phyloP scores from a whole-genome alignment of 2,888 invertebrate species.

The Cosmopolites sordidus region DNA sequence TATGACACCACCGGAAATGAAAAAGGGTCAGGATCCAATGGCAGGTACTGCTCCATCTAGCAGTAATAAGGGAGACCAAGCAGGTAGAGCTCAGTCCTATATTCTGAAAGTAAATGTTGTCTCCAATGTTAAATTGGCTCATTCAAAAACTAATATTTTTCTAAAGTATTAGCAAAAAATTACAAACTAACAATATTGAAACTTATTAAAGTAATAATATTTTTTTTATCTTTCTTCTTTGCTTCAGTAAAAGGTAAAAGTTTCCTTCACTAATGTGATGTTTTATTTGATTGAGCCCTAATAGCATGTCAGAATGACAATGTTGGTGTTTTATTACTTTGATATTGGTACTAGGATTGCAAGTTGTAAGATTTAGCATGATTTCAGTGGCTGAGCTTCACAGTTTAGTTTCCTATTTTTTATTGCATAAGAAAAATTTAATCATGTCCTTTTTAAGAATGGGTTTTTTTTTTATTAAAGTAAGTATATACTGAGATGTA shows the following conservation, averaged over 20 bases:
- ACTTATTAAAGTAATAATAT: no score
- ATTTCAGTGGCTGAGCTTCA: not conserved
- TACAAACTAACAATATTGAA: no score
- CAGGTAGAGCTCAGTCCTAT: constrained; percentile 2
- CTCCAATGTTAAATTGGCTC: not conserved
- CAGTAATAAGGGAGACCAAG: constrained; percentile 4
- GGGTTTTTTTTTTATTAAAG: no score
- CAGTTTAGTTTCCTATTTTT: not conserved
- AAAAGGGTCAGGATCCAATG: constrained; percentile 43
- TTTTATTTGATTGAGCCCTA: not conserved
- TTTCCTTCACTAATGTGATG: no score
- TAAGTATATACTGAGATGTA: no score
- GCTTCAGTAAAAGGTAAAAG: no score
- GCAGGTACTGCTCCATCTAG: constrained; percentile 43
- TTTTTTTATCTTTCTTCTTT: no score
- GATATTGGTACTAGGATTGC: no score
- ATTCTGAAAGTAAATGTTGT: not conserved
- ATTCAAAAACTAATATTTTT: no score
- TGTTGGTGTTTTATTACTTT: not conserved
- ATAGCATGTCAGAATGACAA: not conserved
- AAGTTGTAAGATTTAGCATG: not conserved
- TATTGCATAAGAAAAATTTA: no score
- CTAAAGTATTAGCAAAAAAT: not conserved
- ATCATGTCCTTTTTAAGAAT: no score
- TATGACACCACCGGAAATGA: constrained; percentile 48